A percentile compares a stretch with the other conserved stretches of the same genome.
Evolutionary conservation across 2,113 vertebrate genomes (phyloP).

Genomic region (Strix uralensis): DNA sequence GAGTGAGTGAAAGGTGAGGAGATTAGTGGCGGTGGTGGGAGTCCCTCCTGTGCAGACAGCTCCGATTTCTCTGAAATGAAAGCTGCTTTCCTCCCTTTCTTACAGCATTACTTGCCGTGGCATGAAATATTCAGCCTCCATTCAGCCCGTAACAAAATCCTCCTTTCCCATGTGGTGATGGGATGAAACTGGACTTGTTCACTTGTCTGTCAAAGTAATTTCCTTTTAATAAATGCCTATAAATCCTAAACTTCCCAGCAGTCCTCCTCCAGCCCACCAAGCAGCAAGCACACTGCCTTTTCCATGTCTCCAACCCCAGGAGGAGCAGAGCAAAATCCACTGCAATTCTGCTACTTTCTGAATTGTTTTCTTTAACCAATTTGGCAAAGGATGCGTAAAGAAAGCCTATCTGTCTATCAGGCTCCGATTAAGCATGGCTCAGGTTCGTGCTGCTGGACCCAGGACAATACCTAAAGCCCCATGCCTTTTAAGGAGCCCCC

Average conservation of each 20-base stretch:
- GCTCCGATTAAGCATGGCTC: background rate
- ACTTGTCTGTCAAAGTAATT: background rate
- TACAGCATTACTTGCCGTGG: background rate
- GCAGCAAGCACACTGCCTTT: background rate
- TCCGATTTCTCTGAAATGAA: background rate
- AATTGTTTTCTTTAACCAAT: background rate
- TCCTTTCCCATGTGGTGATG: background rate
- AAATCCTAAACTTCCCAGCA: conserved; percentile 1
- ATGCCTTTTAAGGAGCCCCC: conserved; percentile 78
- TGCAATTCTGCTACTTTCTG: background rate
- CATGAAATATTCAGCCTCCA: background rate
- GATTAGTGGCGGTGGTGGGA: background rate
- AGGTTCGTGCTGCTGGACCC: background rate
- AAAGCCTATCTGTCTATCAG: background rate
- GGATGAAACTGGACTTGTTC: background rate
- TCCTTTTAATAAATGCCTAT: background rate
- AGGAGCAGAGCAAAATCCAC: background rate
- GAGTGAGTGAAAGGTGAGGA: background rate
- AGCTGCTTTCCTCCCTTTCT: conserved; percentile 27
- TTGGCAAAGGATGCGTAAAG: background rate
- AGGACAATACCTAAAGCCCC: background rate
- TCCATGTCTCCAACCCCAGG: background rate
- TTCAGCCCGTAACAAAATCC: background rate
- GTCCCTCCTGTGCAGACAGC: background rate
- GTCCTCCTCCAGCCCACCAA: background rate